Base-by-base conservation (phyloP, 2,797 vertebrate genomes). In the Todus mexicanus region DNA sequence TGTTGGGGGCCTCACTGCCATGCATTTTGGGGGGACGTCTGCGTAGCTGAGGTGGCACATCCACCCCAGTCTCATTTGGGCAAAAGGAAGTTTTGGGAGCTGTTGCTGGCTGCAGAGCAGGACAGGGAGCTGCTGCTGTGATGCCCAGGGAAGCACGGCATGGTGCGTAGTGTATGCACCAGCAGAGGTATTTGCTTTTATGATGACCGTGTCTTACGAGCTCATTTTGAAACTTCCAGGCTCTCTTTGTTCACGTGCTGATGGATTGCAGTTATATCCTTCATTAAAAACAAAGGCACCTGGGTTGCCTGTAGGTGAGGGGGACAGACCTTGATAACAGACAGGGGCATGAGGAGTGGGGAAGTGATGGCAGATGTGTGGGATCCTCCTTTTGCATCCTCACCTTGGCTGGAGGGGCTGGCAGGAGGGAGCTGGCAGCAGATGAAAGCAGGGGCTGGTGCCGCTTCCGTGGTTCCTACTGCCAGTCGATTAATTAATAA, bases 151-250 rank as follows among this genome's bases (percentile, higher is more conserved):
- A 70, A 64, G 61, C 11, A 1, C 4, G 0, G 1, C 43, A 54
- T 2, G 1, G 20, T 35, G 37, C 16, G 1, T 5, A 1, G 21
- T 25, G 51, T 0, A 0, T 13, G 48, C 38, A 12, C 38, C 5
- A 1, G 40, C 74, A 78, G 48, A 26, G 43, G 12, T 3, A 1
- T 72, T 79, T 84, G 59, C 23, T 76, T 82, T 72, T 8, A 13
- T 12, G 17, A n/a, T 9, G 37, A 18, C 20, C 8, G 0, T 26
- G 35, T 42, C 42, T 38, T 73, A 47, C n/a, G 31, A 78, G 20
- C 43, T 76, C 3, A 2, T 16, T 47, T 84, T 72, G 60, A 54
- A 65, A 38, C 18, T 72, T 51, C 12, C n/a, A 75, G 50, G 35
- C 26, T 72, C 19, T 31, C 15, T 33, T 75, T 87, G 3, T 54